Conservation (phyloP, 1,140 invertebrate species). For the Drosophila littoralis region DNA sequence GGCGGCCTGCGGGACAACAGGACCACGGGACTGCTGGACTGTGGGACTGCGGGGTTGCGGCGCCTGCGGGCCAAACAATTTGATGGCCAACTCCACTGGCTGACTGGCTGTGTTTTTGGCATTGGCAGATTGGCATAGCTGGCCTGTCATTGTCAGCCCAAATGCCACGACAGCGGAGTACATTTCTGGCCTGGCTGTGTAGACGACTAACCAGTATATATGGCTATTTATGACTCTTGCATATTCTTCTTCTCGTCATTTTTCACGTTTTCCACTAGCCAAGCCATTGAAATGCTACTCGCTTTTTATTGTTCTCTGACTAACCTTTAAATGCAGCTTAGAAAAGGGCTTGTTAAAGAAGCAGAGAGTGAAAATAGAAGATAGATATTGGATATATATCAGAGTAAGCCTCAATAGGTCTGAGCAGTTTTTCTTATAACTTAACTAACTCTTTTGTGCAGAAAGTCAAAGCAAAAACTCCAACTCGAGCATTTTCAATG, state of each 20-base stretch:
- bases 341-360: background rate
- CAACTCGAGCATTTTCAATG: background rate
- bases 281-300: background rate
- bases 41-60: constrained; percentile 2
- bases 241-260: constrained; percentile 5
- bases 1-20: constrained; percentile 1
- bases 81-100: constrained; percentile 65
- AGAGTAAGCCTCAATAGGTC: background rate
- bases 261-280: constrained; percentile 4
- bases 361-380: background rate
- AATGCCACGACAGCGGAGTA: constrained; percentile 68
- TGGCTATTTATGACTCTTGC: constrained; percentile 63
- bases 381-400: background rate
- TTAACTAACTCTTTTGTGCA: background rate
- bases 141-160: constrained; percentile 73
- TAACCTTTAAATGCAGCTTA: background rate
- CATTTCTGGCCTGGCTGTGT: constrained; percentile 61
- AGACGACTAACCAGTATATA: constrained; percentile 36
- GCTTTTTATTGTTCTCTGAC: constrained; percentile 16
- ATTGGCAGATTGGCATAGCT: constrained; percentile 34
- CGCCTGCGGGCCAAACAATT: constrained; percentile 46
- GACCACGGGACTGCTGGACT: background rate
- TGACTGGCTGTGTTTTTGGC: constrained; percentile 47
- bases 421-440: background rate
- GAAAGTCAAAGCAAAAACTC: background rate